Evolutionary conservation across 2,113 vertebrate genomes (phyloP), one percentile per base, ranked within the genome.

Genomic region (Trematocara unimaculatum): DNA sequence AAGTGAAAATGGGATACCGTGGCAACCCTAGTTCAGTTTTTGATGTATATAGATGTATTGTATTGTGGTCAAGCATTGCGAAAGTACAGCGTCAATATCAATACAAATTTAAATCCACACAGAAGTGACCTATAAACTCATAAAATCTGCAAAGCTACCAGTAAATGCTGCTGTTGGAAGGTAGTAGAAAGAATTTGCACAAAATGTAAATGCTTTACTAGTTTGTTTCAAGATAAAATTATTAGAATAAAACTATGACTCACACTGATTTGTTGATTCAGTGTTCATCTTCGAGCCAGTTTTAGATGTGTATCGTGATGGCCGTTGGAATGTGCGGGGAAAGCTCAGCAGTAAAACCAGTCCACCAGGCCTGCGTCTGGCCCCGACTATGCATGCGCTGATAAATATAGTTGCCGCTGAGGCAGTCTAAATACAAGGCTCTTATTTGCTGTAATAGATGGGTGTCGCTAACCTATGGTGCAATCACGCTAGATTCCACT

Each of bases 361-460:
- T 87, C 79, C 67, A 33, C 84, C 26, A 84, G 91, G 90, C 79
- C 92, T 54, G 89, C 81, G 92, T 93, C 93, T 91, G 92, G 93
- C 93, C 84, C 84, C n/a, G 87, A 91, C 88, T 77, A 86, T 91
- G 94, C 95, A 95, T 95, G 95, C 87, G 87, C 89, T 84, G 93
- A 92, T 95, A 97, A 97, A 97, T 97, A 96, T 97, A 97, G 96
- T 87, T 74, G 89, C 94, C 91, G 91, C 95, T 89, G 95, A 96
- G 92, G 93, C 93, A 84, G 92, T 93, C 95, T 96, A 97, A 97
- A 96, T 97, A 96, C 94, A 96, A 96, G 95, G 95, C 95, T 95
- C 90, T 49, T 92, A 94, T 94, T 10, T 78, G 90, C 94, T 88
- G 93, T 97, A 97, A 97, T 97, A 88, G 95, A 95, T 96, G 96